A percentile compares a stretch with the other conserved stretches of the same genome.
Conservation (phyloP, 2,113 vertebrate species). For the Oxyura jamaicensis region DNA sequence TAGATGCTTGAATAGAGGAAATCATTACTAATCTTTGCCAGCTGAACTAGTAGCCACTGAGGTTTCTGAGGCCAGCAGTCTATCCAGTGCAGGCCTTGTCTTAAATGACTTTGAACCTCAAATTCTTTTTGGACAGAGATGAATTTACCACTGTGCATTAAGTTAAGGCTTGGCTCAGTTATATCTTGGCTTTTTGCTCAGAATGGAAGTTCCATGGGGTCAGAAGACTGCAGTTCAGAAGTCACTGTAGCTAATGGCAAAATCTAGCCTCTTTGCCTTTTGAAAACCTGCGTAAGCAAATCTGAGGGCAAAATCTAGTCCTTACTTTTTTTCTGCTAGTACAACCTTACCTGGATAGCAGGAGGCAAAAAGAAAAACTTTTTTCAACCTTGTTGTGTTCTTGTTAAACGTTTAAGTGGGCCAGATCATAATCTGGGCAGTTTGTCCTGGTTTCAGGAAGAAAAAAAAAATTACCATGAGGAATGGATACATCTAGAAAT, state of each 20-base stretch:
- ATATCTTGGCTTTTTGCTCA: background rate
- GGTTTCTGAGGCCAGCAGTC: background rate
- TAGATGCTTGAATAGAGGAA: background rate
- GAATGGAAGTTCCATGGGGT: background rate
- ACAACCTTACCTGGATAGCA: background rate
- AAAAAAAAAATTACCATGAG: background rate
- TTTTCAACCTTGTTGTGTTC: background rate
- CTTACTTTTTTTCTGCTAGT: background rate
- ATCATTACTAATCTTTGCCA: constrained; percentile 7
- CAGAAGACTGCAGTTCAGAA: background rate
- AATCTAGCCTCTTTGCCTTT: background rate
- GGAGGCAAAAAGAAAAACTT: background rate
- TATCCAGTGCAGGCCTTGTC: background rate
- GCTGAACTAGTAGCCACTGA: background rate
- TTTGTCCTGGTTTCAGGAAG: background rate
- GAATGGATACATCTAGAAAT: background rate
- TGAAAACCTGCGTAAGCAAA: background rate
- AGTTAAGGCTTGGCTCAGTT: background rate
- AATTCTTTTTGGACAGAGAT: background rate
- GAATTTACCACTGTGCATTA: background rate
- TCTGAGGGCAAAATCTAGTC: background rate
- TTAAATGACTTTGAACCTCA: constrained; percentile 2
- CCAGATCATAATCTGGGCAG: background rate
- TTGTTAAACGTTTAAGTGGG: background rate
- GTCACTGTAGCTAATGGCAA: background rate